A percentile compares a stretch with the other conserved stretches of the same genome.
Conservation (phyloP, 2,797 vertebrate genomes). For the Microctenopoma steveboyesi region DNA sequence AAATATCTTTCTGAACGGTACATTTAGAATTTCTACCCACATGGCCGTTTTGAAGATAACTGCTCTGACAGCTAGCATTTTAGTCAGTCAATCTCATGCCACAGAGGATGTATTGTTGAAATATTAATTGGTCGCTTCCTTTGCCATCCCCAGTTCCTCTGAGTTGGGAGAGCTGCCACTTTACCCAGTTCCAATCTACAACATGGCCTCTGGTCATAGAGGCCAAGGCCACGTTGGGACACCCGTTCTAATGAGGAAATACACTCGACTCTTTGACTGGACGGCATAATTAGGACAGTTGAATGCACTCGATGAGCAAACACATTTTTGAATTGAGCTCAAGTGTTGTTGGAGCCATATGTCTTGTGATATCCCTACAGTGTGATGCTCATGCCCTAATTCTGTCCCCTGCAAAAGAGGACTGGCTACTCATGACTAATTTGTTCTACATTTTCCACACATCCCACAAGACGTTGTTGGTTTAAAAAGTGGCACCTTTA, state of each 20-base stretch:
- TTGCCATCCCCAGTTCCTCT: slow-evolving; percentile 55
- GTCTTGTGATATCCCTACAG: slow-evolving; percentile 40
- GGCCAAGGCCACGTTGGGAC: slow-evolving; percentile 52
- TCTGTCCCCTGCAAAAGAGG: slow-evolving; percentile 41
- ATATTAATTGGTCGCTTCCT: slow-evolving; percentile 70
- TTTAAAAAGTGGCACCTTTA: slow-evolving; percentile 1
- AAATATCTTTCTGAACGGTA: slow-evolving; percentile 44
- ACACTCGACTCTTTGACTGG: slow-evolving; percentile 50
- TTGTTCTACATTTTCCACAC: slow-evolving; percentile 16
- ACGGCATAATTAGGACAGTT: slow-evolving; percentile 57
- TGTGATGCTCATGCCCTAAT: slow-evolving; percentile 51
- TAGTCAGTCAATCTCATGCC: slow-evolving; percentile 68
- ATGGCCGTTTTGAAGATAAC: slow-evolving; percentile 59
- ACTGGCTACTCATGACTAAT: slow-evolving; percentile 24
- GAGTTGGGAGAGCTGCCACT: slow-evolving; percentile 70
- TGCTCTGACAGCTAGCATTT: slow-evolving; percentile 55
- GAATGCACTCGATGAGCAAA: slow-evolving; percentile 50
- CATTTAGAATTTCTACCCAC: slow-evolving; percentile 50
- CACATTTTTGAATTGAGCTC: slow-evolving; percentile 54
- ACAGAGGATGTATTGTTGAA: slow-evolving; percentile 71
- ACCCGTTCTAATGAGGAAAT: slow-evolving; percentile 51
- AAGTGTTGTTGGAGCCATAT: slow-evolving; percentile 48
- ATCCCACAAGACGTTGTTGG: background rate
- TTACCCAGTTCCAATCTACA: slow-evolving; percentile 64
- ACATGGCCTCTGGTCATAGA: slow-evolving; percentile 64